A percentile compares a stretch with the other conserved stretches of the same genome.
Evolutionary conservation across 1,140 invertebrate genomes (phyloP).

Genomic region (Calliopsis andreniformis): DNA sequence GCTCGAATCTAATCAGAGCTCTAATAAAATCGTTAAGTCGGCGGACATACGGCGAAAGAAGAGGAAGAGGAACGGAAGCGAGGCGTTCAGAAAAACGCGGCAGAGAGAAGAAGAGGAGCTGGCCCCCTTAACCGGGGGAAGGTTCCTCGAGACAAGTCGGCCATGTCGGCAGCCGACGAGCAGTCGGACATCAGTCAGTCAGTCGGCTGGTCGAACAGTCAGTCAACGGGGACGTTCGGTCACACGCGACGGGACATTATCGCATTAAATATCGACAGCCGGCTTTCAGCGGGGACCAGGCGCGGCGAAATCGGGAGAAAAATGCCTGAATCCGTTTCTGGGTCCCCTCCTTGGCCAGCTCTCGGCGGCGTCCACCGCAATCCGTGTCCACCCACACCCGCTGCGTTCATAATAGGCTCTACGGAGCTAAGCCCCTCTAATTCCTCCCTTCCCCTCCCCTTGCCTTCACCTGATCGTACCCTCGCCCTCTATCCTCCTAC

Average conservation of each 20-base stretch:
- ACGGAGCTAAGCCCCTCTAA: conserved; percentile 69
- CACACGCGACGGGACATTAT: conserved; percentile 78
- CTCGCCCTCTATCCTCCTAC: conserved; percentile 23
- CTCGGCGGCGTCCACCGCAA: conserved; percentile 42
- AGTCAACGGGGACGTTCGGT: conserved; percentile 68
- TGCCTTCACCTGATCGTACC: conserved; percentile 48
- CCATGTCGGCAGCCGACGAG: conserved; percentile 42
- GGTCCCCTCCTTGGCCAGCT: neutral
- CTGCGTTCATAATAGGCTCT: conserved; percentile 76
- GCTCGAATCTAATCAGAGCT: conserved; percentile 20
- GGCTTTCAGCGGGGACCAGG: conserved; percentile 71
- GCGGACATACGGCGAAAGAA: neutral
- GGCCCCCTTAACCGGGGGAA: conserved; percentile 17
- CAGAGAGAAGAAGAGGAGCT: neutral
- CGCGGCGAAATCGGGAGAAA: conserved; percentile 70
- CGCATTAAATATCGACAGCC: conserved; percentile 79
- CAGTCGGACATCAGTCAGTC: conserved; percentile 67
- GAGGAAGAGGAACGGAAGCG: neutral
- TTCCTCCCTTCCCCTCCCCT: conserved; percentile 60
- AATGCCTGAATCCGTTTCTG: conserved; percentile 64
- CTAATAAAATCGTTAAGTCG: conserved; percentile 37
- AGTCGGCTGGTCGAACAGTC: conserved; percentile 70
- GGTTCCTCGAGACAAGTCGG: conserved; percentile 41
- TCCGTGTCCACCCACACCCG: conserved; percentile 69
- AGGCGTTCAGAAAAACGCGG: conserved; percentile 29